Base-by-base conservation (phyloP, 2,797 vertebrate genomes). In the Netta rufina region DNA sequence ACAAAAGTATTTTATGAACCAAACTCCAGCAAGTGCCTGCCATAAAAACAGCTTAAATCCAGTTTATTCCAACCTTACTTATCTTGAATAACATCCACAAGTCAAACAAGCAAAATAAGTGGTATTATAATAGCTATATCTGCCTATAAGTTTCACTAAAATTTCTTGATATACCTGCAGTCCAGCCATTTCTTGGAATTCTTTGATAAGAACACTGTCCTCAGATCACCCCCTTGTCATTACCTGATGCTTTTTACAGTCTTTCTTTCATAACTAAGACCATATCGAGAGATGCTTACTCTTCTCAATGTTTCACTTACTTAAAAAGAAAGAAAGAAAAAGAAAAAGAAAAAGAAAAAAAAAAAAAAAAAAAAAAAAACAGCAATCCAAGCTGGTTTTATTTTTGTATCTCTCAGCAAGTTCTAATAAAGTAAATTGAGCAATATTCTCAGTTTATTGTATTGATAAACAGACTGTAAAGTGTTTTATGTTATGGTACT, bases 401-500 rank as follows among this genome's bases (percentile, higher is more conserved):
- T 96, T 95, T 97, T 87, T 96, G 90, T 95, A 93, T 92, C 65
- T 96, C 93, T 96, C 97, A 90, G 80, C 92, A 96, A 94, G 90
- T 87, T 95, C 81, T 95, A 96, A 95, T 94, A 96, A 96, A 96
- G 96, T 91, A 95, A 97, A 96, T 94, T 97, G 91, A 83, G 86
- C 88, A 85, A 93, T 87, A 92, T 95, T 96, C 96, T 92, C 69
- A 45, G 64, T 96, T 97, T 97, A 93, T 97, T 93, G 86, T 94
- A 94, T 95, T 96, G 93, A 95, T 96, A 96, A 96, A 96, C 95
- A 96, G 80, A 96, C 57, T 96, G 85, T 96, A 94, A 97, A 96
- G 88, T 94, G 89, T 90, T 90, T 96, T 92, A 85, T 83, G 92
- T 73, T 94, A 92, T 72, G 85, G 75, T 93, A 93, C 60, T 94